Evolutionary conservation across 1,140 invertebrate species (phyloP).

Genomic region (Camponotus vicinus): DNA sequence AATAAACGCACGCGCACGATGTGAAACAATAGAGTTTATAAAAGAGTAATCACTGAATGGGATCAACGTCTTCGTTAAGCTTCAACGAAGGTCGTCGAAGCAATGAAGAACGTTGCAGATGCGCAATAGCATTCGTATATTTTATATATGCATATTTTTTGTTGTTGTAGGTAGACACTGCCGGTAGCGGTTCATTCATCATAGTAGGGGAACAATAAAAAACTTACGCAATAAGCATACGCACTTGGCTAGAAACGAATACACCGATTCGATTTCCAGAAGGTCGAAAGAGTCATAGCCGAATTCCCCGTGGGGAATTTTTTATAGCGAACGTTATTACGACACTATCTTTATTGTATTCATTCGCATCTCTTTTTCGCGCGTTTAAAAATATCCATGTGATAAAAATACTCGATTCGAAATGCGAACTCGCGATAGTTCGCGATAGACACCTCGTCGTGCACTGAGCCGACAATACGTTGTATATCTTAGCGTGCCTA

Average conservation of each 20-base stretch:
- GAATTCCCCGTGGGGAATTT: not conserved
- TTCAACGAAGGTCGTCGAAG: not conserved
- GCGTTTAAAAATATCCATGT: slow-evolving; percentile 67
- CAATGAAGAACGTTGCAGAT: slow-evolving; percentile 6
- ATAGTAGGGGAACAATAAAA: slow-evolving; percentile 24
- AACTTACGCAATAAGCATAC: slow-evolving; percentile 61
- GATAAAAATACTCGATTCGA: slow-evolving; percentile 59
- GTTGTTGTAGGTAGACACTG: not conserved
- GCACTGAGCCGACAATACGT: slow-evolving; percentile 52
- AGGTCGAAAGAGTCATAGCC: slow-evolving; percentile 35
- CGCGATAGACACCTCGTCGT: slow-evolving; percentile 48
- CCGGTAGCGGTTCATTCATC: slow-evolving; percentile 23
- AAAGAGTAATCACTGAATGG: not conserved
- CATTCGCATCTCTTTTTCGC: slow-evolving; percentile 60
- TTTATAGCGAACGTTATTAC: not conserved
- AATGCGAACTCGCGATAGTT: slow-evolving; percentile 35
- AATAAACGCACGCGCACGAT: not conserved
- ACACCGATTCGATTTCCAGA: slow-evolving; percentile 54
- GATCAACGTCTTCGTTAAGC: slow-evolving; percentile 3
- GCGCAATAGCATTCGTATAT: slow-evolving; percentile 28
- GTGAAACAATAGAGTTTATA: slow-evolving; percentile 4
- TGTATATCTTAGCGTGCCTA: slow-evolving; percentile 61
- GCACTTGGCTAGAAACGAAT: slow-evolving; percentile 68
- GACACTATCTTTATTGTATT: not conserved
- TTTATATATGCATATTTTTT: slow-evolving; percentile 19